Evolutionary conservation across 2,113 vertebrate species (phyloP), one percentile per base, ranked within the genome.

Genomic region (Tetrao urogallus): DNA sequence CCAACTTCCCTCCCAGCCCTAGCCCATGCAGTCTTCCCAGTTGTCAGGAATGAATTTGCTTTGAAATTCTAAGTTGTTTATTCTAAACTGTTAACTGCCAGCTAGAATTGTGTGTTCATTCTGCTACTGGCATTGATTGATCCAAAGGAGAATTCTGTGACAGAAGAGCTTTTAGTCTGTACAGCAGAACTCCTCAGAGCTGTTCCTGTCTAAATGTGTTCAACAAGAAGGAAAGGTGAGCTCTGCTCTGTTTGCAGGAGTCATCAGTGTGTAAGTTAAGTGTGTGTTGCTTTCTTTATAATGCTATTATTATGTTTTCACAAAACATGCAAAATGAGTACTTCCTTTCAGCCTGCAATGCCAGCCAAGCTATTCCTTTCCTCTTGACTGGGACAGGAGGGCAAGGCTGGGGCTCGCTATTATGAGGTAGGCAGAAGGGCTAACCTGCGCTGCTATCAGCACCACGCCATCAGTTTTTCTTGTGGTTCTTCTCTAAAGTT

Each of bases 81-180:
- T 60, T 73, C 27, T 77, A 6, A 91, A 42, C 42, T 27, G 11
- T 45, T 89, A 10, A 11, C 0, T 63, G 71, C 56, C 20, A 70
- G 22, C 45, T 57, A 69, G 54, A 90, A 48, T 63, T 79, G 36
- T 81, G n/a, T 30, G 57, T 38, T 83, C 60, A 17, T 81, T 88
- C 36, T 43, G 42, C 48, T 77, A n/a, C 50, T 42, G 54, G 45
- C n/a, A 22, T 0, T 2, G 4, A 1, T 1, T 34, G 38, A 77
- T 38, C 30, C 58, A 74, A 54, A 34, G 5, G 8, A 6, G 61
- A 17, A 54, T 6, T 27, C 34, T 52, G 63, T 82, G 58, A 18
- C 47, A 69, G 5, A 10, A 34, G 4, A 10, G 13, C 21, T 56
- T 67, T 65, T 11, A 22, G 27, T 43, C 7, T 3, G 1, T 21